Percentiles rank a stretch among this genome's conserved stretches.
Conservation (phyloP, 2,888 invertebrate genomes). For the Rhopalosiphum nymphaeae region DNA sequence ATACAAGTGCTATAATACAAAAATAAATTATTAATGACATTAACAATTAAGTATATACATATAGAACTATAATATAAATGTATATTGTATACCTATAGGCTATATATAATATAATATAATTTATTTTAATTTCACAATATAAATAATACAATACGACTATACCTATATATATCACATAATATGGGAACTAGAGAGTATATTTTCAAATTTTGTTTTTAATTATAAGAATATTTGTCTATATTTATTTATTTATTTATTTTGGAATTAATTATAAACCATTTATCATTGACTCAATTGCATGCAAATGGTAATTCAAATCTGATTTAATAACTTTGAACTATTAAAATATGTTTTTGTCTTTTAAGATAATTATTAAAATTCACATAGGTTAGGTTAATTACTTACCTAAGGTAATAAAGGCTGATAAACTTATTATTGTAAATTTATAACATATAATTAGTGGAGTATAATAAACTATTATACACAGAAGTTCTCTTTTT, state of each 20-base stretch:
- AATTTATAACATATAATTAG: background rate
- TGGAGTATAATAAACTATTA: background rate
- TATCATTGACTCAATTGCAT: background rate
- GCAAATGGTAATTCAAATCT: background rate
- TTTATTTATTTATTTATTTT: too few relatives aligned
- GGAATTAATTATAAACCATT: background rate
- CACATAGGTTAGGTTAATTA: too few relatives aligned
- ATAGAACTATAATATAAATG: background rate
- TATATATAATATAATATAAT: background rate
- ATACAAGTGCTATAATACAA: background rate
- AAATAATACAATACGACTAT: background rate
- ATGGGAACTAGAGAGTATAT: background rate
- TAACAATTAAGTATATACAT: background rate
- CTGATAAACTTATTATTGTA: background rate
- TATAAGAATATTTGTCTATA: background rate
- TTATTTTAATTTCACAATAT: background rate
- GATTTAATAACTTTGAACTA: background rate
- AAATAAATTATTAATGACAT: constrained; percentile 1
- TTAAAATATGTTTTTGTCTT: background rate
- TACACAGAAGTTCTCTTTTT: background rate
- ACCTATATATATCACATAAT: background rate
- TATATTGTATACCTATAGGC: too few relatives aligned
- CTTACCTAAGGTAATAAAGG: too few relatives aligned
- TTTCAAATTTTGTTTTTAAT: background rate
- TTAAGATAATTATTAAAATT: background rate